Percentiles rank a stretch among this genome's conserved stretches.
phyloP scores from a whole-genome alignment of 2,797 vertebrate species.

The Sebastes oblongus region DNA sequence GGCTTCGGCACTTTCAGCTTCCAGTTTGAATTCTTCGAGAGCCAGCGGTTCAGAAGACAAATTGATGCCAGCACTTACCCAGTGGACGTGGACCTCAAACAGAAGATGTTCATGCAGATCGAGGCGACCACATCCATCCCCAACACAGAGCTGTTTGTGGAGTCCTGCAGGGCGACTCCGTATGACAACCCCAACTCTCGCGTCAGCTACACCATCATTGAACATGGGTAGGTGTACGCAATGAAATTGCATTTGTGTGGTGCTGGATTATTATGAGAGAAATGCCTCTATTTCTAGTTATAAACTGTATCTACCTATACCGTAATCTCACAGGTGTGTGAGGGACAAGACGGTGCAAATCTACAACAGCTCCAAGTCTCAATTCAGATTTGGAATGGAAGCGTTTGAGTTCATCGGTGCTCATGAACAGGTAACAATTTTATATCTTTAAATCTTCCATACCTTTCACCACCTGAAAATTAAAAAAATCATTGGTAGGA shows the following conservation, averaged over 20 bases:
- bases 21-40: constrained; percentile 64
- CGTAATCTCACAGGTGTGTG: constrained; percentile 40
- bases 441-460: not conserved
- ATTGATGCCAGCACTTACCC: constrained; percentile 42
- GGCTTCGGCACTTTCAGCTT: constrained; percentile 66
- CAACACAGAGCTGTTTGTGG: constrained; percentile 67
- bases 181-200: constrained; percentile 60
- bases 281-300: not conserved
- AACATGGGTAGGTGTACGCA: constrained; percentile 48
- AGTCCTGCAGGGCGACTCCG: constrained; percentile 68
- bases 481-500: not conserved
- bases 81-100: constrained; percentile 53
- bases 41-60: constrained; percentile 16
- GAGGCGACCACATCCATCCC: constrained; percentile 36
- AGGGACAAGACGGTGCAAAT: constrained; percentile 53
- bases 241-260: not conserved
- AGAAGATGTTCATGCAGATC: constrained; percentile 71
- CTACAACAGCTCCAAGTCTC: constrained; percentile 39
- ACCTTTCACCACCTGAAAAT: not conserved
- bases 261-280: not conserved
- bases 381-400: constrained; percentile 67
- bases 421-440: constrained; percentile 52
- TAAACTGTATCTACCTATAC: not conserved
- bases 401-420: constrained; percentile 72
- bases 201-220: constrained; percentile 62